A percentile compares a stretch with the other conserved stretches of the same genome.
Evolutionary conservation across 2,888 invertebrate species (phyloP).

Genomic region (Phorcus lineatus): DNA sequence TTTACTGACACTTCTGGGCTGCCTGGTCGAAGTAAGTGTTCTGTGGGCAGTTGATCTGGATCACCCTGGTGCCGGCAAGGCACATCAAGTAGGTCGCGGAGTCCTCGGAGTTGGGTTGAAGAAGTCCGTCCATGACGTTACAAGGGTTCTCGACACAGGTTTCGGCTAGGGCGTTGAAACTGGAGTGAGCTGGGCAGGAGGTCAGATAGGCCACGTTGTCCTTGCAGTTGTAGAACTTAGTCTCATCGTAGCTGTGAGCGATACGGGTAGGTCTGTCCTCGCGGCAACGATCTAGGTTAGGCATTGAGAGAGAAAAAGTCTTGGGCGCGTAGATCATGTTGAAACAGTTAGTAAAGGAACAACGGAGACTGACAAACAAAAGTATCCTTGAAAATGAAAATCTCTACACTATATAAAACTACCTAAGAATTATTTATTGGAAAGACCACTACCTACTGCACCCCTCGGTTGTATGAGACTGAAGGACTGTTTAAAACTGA

Average conservation of each 20-base stretch:
- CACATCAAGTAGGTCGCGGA: background rate
- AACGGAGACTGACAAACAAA: too few species aligned
- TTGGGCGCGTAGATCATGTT: too few species aligned
- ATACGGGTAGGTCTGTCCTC: background rate
- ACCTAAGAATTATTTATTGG: too few species aligned
- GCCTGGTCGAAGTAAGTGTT: background rate
- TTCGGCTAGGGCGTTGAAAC: background rate
- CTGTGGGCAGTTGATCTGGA: constrained; percentile 2
- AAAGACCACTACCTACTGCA: too few species aligned
- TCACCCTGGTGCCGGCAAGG: background rate
- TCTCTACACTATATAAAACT: too few species aligned
- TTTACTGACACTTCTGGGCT: background rate
- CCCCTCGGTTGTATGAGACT: too few species aligned
- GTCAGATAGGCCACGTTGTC: constrained; percentile 10
- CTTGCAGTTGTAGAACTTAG: constrained; percentile 15
- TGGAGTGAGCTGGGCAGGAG: constrained; percentile 8
- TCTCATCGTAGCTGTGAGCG: background rate
- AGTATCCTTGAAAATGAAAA: too few species aligned
- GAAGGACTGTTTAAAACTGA: too few species aligned
- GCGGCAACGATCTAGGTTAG: background rate
- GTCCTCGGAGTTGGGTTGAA: background rate
- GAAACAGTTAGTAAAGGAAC: too few species aligned
- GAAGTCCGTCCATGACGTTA: background rate
- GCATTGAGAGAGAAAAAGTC: too few species aligned
- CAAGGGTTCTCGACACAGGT: background rate